Percentiles rank a stretch among this genome's conserved stretches.
Conservation (phyloP, 30 jellyfish, hydroid and myxozoan genomes). For the Rhopilema esculentum region DNA sequence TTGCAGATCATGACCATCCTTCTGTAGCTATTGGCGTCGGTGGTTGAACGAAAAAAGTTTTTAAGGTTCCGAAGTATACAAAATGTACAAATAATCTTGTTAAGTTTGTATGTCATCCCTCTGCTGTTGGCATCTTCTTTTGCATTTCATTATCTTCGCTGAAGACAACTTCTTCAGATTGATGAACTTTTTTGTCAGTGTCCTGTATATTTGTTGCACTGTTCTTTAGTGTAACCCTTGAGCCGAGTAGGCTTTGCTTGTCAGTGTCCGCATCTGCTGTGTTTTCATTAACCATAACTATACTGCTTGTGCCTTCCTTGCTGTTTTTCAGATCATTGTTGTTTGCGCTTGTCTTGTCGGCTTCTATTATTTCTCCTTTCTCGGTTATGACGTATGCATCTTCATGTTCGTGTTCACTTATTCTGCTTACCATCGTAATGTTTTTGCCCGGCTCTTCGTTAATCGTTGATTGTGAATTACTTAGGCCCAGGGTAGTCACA, state of each 20-base stretch:
- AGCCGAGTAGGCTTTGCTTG: background rate
- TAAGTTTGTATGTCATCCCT: background rate
- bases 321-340: background rate
- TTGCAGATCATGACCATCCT: too few relatives aligned
- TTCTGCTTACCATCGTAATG: background rate
- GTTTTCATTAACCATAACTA: background rate
- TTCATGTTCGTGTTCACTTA: background rate
- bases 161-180: background rate
- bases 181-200: background rate
- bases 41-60: too few relatives aligned
- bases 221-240: background rate
- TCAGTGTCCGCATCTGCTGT: background rate
- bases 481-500: conserved; percentile 22
- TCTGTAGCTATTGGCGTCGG: too few relatives aligned
- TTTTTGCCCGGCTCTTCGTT: background rate
- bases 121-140: conserved; percentile 4
- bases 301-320: background rate
- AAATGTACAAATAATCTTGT: background rate
- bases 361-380: background rate
- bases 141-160: background rate
- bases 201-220: background rate
- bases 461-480: background rate
- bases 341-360: background rate
- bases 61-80: too few relatives aligned
- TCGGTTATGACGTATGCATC: background rate